Conservation (phyloP, 2,113 vertebrate genomes). For the Phrynocephalus versicolor region DNA sequence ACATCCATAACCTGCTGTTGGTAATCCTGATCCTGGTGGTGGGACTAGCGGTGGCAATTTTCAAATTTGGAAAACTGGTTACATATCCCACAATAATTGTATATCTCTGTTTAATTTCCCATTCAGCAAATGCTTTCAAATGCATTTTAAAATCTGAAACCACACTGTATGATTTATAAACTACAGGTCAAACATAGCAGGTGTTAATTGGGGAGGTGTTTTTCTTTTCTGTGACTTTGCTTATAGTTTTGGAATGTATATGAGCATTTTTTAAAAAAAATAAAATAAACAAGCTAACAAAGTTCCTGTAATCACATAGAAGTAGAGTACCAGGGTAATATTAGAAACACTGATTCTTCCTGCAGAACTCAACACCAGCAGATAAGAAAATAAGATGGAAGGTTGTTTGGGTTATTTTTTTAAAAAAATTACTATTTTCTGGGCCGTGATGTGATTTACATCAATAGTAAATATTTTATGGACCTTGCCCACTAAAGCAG, state of each 20-base stretch:
- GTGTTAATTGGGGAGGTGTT: slow-evolving; percentile 51
- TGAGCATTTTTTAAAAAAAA: slow-evolving; percentile 39
- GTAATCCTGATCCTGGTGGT: no score
- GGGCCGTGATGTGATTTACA: slow-evolving; percentile 65
- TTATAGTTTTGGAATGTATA: slow-evolving; percentile 56
- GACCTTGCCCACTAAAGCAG: slow-evolving; percentile 49
- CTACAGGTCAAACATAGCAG: slow-evolving; percentile 63
- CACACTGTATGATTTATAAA: slow-evolving; percentile 72
- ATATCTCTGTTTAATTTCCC: slow-evolving; percentile 44
- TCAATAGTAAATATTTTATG: slow-evolving; percentile 64
- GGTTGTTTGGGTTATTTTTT: neutral
- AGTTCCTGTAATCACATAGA: slow-evolving; percentile 66
- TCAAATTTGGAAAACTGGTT: slow-evolving; percentile 24
- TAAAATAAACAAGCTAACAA: slow-evolving; percentile 59
- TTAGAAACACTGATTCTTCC: slow-evolving; percentile 67
- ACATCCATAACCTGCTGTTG: no score
- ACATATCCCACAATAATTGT: slow-evolving; percentile 37
- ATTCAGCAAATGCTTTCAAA: neutral
- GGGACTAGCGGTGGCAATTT: no score
- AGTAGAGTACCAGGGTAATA: slow-evolving; percentile 57
- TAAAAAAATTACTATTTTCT: slow-evolving; percentile 61
- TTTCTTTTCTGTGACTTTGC: slow-evolving; percentile 58
- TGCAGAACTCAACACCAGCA: slow-evolving; percentile 56
- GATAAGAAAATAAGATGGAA: slow-evolving; percentile 62
- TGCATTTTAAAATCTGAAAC: slow-evolving; percentile 63